Percentiles rank a stretch among this genome's conserved stretches.
Conservation (phyloP, 2,113 vertebrate genomes). For the Semicossyphus pulcher region DNA sequence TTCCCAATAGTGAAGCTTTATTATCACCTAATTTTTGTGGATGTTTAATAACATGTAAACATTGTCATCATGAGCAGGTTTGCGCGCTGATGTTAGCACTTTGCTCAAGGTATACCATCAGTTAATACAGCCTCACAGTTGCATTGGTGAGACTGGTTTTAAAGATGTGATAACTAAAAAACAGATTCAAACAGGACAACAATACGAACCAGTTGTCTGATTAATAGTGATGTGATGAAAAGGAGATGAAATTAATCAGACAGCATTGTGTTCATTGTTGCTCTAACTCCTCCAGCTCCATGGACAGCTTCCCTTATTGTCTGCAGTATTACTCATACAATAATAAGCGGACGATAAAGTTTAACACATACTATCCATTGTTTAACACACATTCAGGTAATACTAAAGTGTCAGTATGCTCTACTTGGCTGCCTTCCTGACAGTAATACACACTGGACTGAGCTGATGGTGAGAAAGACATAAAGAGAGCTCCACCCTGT, state of each 20-base stretch:
- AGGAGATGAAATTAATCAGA: neutral
- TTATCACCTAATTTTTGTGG: no score
- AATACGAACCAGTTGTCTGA: neutral
- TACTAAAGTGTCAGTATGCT: neutral
- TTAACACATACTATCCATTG: neutral
- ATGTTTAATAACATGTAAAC: no score
- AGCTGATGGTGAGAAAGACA: constrained; percentile 35
- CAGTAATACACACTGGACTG: neutral
- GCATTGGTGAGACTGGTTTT: no score
- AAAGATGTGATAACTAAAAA: neutral
- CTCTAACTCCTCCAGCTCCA: constrained; percentile 7
- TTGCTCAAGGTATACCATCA: no score
- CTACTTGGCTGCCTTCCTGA: constrained; percentile 17
- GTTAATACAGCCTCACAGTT: no score
- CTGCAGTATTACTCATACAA: constrained; percentile 11
- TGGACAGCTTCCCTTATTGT: constrained; percentile 13
- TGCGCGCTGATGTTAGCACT: no score
- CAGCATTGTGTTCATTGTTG: neutral
- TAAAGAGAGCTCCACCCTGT: neutral
- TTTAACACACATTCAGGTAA: neutral
- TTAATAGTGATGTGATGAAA: neutral
- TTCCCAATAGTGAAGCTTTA: no score
- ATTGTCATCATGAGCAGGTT: no score
- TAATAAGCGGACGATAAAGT: neutral
- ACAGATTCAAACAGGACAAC: neutral